These are phyloP conservation scores for Vannuccia rotundouncinata DNA, from an alignment of 2,888 invertebrate genomes.

Conservation along the genomic window DNA sequence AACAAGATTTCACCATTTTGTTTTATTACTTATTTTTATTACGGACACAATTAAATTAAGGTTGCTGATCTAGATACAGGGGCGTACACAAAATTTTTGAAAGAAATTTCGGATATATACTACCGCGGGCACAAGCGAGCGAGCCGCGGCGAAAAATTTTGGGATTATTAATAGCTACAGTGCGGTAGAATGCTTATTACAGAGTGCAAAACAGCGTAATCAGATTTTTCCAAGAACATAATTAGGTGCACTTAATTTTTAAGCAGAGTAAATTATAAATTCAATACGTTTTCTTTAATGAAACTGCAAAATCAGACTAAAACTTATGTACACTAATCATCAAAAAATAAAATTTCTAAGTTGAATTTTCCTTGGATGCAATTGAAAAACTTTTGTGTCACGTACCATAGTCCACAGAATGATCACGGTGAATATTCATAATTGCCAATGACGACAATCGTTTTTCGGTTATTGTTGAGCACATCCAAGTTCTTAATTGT, in stretches of 20 bases:
- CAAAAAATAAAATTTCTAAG: too few relatives aligned
- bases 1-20: too few relatives aligned
- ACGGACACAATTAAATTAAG: too few relatives aligned
- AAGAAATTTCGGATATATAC: neutral
- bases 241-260: neutral
- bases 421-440: too few relatives aligned
- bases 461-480: neutral
- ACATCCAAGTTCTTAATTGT: neutral
- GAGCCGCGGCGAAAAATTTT: neutral
- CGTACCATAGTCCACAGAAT: too few relatives aligned
- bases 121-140: neutral
- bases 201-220: neutral
- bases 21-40: too few relatives aligned
- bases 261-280: neutral
- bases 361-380: too few relatives aligned
- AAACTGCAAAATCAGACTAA: neutral
- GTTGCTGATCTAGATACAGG: too few relatives aligned
- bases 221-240: neutral
- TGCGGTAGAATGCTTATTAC: neutral
- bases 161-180: neutral
- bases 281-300: neutral
- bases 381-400: too few relatives aligned
- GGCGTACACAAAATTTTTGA: neutral
- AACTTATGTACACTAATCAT: neutral
- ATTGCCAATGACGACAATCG: neutral